A percentile compares a stretch with the other conserved stretches of the same genome.
These are phyloP conservation scores for Willisornis vidua DNA, from an alignment of 2,113 vertebrate genomes.

Conservation along the genomic window DNA sequence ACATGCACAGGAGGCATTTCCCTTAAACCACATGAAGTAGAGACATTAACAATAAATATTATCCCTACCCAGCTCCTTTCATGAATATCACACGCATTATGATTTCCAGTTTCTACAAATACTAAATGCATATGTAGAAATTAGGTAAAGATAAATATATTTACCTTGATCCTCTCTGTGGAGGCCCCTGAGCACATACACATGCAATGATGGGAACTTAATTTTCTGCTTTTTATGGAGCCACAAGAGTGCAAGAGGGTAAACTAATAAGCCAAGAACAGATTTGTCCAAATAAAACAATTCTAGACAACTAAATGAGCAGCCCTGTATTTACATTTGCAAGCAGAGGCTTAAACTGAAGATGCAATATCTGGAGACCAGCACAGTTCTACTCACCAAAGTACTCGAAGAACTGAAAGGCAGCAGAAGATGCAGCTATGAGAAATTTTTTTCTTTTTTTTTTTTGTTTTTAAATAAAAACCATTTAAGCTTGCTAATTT, in stretches of 20 bases:
- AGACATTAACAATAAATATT: not conserved
- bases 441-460: not conserved
- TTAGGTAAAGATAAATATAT: not conserved
- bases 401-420: not conserved
- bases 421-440: constrained; percentile 3
- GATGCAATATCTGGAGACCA: constrained; percentile 37
- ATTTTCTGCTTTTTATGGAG: constrained; percentile 18
- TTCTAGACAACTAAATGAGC: constrained; percentile 6
- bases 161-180: not conserved
- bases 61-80: not conserved
- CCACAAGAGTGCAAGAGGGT: not conserved
- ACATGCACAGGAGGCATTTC: not conserved
- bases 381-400: constrained; percentile 21
- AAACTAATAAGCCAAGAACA: not conserved
- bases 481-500: constrained; percentile 66
- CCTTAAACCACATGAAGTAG: not conserved
- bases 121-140: not conserved
- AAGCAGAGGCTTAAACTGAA: constrained; percentile 34
- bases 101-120: not conserved
- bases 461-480: constrained; percentile 9
- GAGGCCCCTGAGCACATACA: not conserved
- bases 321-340: constrained; percentile 19
- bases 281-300: constrained; percentile 40
- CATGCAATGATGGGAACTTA: not conserved
- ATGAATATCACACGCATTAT: not conserved